Evolutionary conservation across 1,140 invertebrate species (phyloP).

Genomic region (Sinella curviseta): DNA sequence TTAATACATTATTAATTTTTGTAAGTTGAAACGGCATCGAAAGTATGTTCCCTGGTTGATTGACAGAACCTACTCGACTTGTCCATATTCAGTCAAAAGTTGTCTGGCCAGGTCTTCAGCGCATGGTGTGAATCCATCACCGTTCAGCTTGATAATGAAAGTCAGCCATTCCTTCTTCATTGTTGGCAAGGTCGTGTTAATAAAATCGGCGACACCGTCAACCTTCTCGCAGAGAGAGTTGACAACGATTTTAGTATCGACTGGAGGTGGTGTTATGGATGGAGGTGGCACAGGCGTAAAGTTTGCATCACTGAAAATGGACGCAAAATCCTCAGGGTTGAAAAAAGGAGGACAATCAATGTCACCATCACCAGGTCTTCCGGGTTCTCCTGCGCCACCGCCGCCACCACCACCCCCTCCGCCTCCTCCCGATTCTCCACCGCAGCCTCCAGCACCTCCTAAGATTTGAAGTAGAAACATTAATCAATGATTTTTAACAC

Average conservation of each 20-base stretch:
- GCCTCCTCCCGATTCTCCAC: not conserved
- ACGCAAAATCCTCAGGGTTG: not conserved
- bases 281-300: not conserved
- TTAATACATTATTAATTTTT: not conserved
- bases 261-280: not conserved
- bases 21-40: not conserved
- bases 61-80: too few species aligned
- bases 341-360: not conserved
- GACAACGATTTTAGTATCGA: not conserved
- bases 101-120: not conserved
- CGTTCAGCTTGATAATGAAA: not conserved
- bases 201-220: not conserved
- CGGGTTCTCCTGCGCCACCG: not conserved
- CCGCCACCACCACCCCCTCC: not conserved
- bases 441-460: not conserved
- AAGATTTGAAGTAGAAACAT: too few species aligned
- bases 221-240: not conserved
- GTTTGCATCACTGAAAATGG: not conserved
- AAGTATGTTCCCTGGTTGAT: not conserved
- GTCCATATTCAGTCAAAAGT: not conserved
- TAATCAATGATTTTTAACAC: too few species aligned
- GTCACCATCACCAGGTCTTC: not conserved
- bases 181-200: not conserved
- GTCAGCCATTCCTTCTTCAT: conserved; percentile 1
- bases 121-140: not conserved